Percentiles rank a stretch among this genome's conserved stretches.
phyloP scores from a whole-genome alignment of 2,888 invertebrate species.

The Ormia ochracea region DNA sequence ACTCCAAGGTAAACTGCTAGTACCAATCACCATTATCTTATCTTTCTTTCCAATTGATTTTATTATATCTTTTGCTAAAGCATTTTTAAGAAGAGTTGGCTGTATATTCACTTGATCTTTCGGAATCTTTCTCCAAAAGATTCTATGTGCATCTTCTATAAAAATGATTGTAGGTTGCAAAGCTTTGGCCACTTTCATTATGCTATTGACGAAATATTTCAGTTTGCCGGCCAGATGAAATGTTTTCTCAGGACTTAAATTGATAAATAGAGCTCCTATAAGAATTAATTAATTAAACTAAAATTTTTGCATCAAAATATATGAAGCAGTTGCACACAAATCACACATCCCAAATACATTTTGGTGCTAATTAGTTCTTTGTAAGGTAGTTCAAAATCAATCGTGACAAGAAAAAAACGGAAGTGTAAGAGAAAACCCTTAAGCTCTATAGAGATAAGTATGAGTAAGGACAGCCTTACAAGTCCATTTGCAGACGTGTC shows the following conservation, averaged over 20 bases:
- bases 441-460: no score
- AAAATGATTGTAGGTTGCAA: constrained; percentile 81
- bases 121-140: constrained; percentile 79
- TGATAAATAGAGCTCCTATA: constrained; percentile 80
- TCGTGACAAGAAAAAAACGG: no score
- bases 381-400: no score
- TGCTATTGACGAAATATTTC: constrained; percentile 80
- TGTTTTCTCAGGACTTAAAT: constrained; percentile 81
- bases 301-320: no score
- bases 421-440: no score
- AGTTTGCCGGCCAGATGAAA: constrained; percentile 80
- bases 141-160: constrained; percentile 79
- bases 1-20: constrained; percentile 79
- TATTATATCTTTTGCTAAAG: constrained; percentile 78
- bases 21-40: constrained; percentile 79
- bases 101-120: constrained; percentile 74
- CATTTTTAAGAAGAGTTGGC: constrained; percentile 79
- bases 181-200: constrained; percentile 80
- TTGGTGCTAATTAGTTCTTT: no score
- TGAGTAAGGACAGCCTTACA: no score
- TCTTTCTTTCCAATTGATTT: constrained; percentile 79
- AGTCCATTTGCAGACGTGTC: no score
- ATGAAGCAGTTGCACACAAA: no score
- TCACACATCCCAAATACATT: no score
- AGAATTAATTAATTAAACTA: not conserved